Base-by-base conservation (phyloP, 2,797 vertebrate genomes). In the Huso huso region DNA sequence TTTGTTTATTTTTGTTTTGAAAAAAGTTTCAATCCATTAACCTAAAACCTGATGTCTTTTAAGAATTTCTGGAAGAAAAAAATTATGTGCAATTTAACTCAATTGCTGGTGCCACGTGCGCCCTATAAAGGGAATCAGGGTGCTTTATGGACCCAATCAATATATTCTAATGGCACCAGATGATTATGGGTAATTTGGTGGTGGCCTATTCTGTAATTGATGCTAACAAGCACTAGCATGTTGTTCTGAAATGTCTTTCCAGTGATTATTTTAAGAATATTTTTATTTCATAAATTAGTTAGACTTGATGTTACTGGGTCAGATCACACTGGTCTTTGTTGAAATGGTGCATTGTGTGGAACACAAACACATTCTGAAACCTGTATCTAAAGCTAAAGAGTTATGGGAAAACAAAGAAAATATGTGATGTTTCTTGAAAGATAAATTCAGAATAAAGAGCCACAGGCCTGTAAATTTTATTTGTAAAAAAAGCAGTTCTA, bases 401-500 rank as follows among this genome's bases (percentile, higher is more conserved):
- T 92, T 91, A 86, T 86, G 88, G 90, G 86, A 85, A 89, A 87
- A 88, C 86, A 89, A 87, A 86, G 92, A 95, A 90, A 92, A 95
- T 95, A 97, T 94, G 97, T 96, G 94, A 96, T 92, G 93, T 95
- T 95, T 94, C 93, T 93, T 90, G 93, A 94, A 88, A 94, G 93
- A 92, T 93, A 90, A 93, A 92, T 88, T 93, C 91, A 93, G 86
- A 90, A 88, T 89, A 91, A 92, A 92, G 92, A 94, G 93, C 94
- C 94, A 95, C 96, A 95, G 94, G 95, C 94, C 95, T 99, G 96
- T 99, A 99, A 94, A 97, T 96, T 98, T 96, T 95, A 96, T 97
- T 99, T 99, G 94, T 97, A 96, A 97, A 97, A 37, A 93, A 95
- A 96, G 93, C 95, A 95, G 94, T 95, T 97, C 92, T 98, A 98